These are phyloP conservation scores for Emberiza fucata DNA, from an alignment of 2,113 vertebrate genomes.

Conservation along the genomic window DNA sequence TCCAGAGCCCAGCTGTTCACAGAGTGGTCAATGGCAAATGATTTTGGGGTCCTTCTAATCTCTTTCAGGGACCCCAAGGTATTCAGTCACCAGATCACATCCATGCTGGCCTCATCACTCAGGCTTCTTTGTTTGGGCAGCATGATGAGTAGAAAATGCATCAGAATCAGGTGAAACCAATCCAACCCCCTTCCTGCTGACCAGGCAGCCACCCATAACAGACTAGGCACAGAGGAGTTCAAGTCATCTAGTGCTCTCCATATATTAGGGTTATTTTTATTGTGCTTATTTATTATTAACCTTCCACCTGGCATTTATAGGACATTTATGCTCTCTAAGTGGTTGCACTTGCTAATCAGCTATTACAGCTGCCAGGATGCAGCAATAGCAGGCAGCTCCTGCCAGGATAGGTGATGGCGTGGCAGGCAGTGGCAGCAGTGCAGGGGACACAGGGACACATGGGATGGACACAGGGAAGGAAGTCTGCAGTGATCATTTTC, in stretches of 20 bases:
- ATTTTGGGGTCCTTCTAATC: not conserved
- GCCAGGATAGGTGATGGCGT: not conserved
- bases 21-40: accelerated
- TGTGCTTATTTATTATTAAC: not conserved
- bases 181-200: not conserved
- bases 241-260: not conserved
- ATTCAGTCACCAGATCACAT: not conserved
- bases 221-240: not conserved
- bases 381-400: not conserved
- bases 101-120: not conserved
- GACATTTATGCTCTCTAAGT: not conserved
- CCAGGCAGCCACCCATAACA: not conserved
- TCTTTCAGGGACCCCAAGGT: not conserved
- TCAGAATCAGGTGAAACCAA: not conserved
- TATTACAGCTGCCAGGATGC: not conserved
- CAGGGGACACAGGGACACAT: not conserved
- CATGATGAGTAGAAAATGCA: not conserved
- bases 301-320: not conserved
- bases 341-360: not conserved
- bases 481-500: not conserved
- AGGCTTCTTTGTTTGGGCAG: not conserved
- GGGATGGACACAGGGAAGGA: accelerated
- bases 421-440: not conserved
- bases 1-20: not conserved
- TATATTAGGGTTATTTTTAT: not conserved